Base-by-base conservation (phyloP, 92 coral and sea anemone species). In the Diadumene lineata region DNA sequence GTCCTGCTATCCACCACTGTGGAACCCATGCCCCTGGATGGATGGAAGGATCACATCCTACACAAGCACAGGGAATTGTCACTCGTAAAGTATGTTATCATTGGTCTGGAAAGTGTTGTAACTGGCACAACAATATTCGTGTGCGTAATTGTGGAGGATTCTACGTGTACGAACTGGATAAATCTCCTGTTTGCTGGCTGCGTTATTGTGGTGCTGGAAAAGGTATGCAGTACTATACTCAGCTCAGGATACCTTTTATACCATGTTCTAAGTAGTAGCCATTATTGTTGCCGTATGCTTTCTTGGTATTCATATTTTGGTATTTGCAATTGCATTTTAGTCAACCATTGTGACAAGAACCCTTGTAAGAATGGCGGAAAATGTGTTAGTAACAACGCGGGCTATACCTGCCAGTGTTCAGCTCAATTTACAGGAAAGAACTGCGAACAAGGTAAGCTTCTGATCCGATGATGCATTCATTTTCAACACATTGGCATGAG, bases 1-100 rank as follows among this genome's bases (percentile, higher is more conserved):
- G 80, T 63, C 55, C 43, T 34, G n/a, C 72, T 6, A 38, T 11
- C 17, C 34, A 67, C 25, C 87, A 62, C 72, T 82, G 87, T 51
- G 87, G 92, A 31, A 87, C 92, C 21, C 83, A 66, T 66, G 82
- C 87, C 21, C 72, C 92, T 10, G 86, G 86, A 1, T 87, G 88
- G 88, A 25, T 82, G 26, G 69, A 74, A 2, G 92, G 92, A 7
- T 28, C 57, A 13, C 92, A 73, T 78, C 92, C 92, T 15, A 48
- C 74, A 0, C 64, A 46, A 25, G 73, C 27, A 25, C 66, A 80
- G 13, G 67, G 66, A n/a, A 53, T 71, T 50, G 82, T 82, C 22
- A 70, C 44, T n/a, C 56, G 87, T 10, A 34, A 56, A 61, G 87
- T 76, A 10, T 82, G 84, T 58, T 80, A 71, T 34, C 66, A 80